Percentiles rank a stretch among this genome's conserved stretches.
Conservation (phyloP, 2,797 vertebrate genomes). For the Malurus leucopterus region DNA sequence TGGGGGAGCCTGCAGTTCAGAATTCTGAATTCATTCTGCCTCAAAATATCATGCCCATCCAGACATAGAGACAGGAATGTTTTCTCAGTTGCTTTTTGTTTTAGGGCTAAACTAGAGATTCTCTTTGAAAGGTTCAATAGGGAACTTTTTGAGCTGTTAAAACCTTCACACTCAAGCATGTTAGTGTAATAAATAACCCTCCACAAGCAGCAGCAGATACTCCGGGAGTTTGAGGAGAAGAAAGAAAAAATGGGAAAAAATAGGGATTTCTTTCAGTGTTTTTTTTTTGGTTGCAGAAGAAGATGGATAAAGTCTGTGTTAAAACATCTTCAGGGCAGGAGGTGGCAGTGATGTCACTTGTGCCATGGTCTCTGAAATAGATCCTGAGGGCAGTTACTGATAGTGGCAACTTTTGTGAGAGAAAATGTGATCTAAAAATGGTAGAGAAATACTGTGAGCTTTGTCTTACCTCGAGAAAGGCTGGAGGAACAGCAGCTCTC, state of each 20-base stretch:
- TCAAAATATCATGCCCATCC: background rate
- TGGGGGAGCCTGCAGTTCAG: background rate
- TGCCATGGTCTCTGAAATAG: background rate
- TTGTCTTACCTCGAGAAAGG: background rate
- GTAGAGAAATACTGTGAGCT: background rate
- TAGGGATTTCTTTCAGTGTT: background rate
- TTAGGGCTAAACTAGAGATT: background rate
- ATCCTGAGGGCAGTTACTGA: background rate
- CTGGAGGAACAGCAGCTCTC: background rate
- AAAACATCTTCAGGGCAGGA: background rate
- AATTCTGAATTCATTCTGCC: background rate
- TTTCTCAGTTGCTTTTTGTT: background rate
- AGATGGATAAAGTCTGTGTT: background rate
- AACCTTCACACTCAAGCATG: background rate
- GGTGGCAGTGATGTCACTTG: background rate
- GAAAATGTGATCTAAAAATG: rapidly evolving
- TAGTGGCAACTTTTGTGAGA: background rate
- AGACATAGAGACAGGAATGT: background rate
- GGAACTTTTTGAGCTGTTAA: background rate
- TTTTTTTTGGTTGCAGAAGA: background rate
- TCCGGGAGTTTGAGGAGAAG: background rate
- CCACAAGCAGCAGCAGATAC: background rate
- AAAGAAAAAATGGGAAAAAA: background rate
- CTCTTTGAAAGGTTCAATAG: background rate
- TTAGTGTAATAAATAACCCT: background rate